Evolutionary conservation across 92 coral and sea anemone genomes (phyloP).

Genomic region (Porites cylindrica): DNA sequence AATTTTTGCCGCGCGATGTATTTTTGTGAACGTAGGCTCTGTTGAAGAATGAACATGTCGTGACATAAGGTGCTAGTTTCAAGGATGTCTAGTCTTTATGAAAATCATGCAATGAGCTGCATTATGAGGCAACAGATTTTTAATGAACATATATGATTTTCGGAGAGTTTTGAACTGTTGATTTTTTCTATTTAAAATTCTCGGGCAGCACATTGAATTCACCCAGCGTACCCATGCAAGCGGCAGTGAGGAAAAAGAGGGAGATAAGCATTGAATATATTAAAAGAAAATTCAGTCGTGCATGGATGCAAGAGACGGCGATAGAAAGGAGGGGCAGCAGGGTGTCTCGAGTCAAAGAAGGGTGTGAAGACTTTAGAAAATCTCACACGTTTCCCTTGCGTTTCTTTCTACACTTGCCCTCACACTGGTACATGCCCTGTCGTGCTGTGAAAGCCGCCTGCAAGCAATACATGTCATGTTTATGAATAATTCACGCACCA

Average conservation of each 20-base stretch:
- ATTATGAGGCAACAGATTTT: background rate
- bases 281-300: background rate
- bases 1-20: background rate
- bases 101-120: constrained; percentile 17
- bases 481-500: constrained; percentile 27
- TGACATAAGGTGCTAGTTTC: constrained; percentile 10
- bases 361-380: background rate
- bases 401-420: constrained; percentile 23
- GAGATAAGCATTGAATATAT: background rate
- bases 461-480: constrained; percentile 13
- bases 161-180: background rate
- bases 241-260: background rate
- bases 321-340: background rate
- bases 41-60: background rate
- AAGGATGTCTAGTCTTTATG: background rate
- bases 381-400: constrained; percentile 4
- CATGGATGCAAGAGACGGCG: background rate
- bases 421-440: background rate
- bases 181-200: background rate
- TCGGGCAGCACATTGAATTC: background rate
- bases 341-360: background rate
- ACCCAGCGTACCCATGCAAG: background rate
- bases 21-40: background rate
- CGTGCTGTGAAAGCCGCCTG: constrained; percentile 47
- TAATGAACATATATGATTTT: background rate